These are phyloP conservation scores for Odobenus rosmarus DNA, from an alignment of 2,113 vertebrate genomes.

Conservation along the genomic window DNA sequence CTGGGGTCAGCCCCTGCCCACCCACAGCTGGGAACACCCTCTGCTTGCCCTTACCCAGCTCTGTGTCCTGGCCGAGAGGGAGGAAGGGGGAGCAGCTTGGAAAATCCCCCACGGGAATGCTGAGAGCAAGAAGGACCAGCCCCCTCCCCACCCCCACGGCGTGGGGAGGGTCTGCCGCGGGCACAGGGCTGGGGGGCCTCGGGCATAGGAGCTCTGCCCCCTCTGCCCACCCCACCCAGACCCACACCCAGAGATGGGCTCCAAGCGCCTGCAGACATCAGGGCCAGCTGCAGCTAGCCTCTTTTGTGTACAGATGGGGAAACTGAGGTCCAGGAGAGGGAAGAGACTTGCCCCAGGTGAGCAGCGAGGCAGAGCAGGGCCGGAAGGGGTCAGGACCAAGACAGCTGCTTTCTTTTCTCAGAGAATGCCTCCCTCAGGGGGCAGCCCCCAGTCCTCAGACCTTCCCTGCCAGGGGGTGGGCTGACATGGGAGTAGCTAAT, in stretches of 20 bases:
- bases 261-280: accelerated
- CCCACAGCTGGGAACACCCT: neutral
- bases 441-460: too few species aligned
- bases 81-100: accelerated
- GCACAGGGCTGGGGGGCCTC: neutral
- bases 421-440: neutral
- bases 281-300: neutral
- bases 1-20: neutral
- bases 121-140: too few species aligned
- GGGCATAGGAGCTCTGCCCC: neutral
- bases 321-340: neutral
- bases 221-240: neutral
- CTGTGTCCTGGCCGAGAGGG: accelerated
- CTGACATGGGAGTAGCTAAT: neutral
- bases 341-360: neutral
- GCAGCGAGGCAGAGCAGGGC: neutral
- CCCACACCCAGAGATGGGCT: neutral
- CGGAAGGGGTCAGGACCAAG: accelerated
- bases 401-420: neutral
- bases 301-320: neutral
- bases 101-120: neutral
- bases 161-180: accelerated
- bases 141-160: accelerated
- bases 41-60: accelerated
- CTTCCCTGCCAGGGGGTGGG: accelerated